phyloP scores from a whole-genome alignment of 2,888 invertebrate genomes.

The Limnephilus auricula region DNA sequence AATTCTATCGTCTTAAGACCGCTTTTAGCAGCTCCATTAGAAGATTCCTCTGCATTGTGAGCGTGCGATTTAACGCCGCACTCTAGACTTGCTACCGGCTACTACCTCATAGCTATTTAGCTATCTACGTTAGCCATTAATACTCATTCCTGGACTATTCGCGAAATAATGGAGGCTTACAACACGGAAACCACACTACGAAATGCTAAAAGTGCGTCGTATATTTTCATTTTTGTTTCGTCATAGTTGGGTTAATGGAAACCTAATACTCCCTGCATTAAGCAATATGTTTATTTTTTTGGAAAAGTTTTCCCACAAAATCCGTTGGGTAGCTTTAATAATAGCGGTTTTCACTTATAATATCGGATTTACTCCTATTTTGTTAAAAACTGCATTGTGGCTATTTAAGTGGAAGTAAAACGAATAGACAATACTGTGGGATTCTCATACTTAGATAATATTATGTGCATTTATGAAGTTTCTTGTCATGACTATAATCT shows the following conservation, averaged over 20 bases:
- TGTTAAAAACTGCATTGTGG: no score
- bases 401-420: no score
- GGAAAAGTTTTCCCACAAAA: no score
- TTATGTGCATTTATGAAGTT: no score
- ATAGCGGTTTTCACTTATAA: no score
- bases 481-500: no score
- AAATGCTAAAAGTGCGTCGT: not conserved
- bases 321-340: no score
- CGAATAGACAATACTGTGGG: no score
- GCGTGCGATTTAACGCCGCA: not conserved
- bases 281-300: no score
- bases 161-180: not conserved
- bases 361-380: no score
- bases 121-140: not conserved
- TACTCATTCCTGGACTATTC: not conserved
- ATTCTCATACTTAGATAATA: no score
- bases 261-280: not conserved
- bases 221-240: not conserved
- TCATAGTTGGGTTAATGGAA: not conserved
- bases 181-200: not conserved
- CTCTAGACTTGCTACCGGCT: not conserved
- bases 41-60: slow-evolving; percentile 20
- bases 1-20: no score
- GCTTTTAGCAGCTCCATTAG: slow-evolving; percentile 32
- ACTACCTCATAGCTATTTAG: not conserved